Percentiles rank a stretch among this genome's conserved stretches.
Conservation (phyloP, 2,797 vertebrate species). For the Toxotes lorentzi region DNA sequence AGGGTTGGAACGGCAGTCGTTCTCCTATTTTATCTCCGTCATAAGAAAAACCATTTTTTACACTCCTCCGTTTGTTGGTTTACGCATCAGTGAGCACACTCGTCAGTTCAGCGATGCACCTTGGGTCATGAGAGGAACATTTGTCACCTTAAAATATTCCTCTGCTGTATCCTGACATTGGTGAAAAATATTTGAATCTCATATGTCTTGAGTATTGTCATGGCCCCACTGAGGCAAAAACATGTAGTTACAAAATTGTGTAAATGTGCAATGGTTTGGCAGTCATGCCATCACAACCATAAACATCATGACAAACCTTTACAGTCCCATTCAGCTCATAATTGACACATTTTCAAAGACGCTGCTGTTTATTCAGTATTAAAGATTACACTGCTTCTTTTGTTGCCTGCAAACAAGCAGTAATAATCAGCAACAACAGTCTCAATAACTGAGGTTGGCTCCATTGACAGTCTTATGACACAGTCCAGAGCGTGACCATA, state of each 20-base stretch:
- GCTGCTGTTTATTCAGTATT: not conserved
- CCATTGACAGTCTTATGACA: conserved; percentile 9
- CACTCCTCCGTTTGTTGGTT: conserved; percentile 48
- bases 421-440: conserved; percentile 4
- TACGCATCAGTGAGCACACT: conserved; percentile 16
- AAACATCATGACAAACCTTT: not conserved
- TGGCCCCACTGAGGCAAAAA: not conserved
- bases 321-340: not conserved
- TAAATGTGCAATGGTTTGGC: conserved; percentile 1
- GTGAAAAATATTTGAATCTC: not conserved
- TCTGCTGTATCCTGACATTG: not conserved
- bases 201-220: not conserved
- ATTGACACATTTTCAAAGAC: conserved; percentile 7
- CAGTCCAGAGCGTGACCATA: not conserved
- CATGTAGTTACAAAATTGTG: not conserved
- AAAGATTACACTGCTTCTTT: not conserved
- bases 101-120: conserved; percentile 1
- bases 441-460: conserved; percentile 26
- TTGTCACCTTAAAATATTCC: not conserved
- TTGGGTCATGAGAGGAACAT: conserved; percentile 9
- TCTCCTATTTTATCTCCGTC: conserved; percentile 56
- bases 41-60: conserved; percentile 40
- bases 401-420: not conserved
- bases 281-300: not conserved
- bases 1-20: conserved; percentile 30